Evolutionary conservation across 2,113 vertebrate species (phyloP), one percentile per base, ranked within the genome.

Genomic region (Bagarius yarrelli): DNA sequence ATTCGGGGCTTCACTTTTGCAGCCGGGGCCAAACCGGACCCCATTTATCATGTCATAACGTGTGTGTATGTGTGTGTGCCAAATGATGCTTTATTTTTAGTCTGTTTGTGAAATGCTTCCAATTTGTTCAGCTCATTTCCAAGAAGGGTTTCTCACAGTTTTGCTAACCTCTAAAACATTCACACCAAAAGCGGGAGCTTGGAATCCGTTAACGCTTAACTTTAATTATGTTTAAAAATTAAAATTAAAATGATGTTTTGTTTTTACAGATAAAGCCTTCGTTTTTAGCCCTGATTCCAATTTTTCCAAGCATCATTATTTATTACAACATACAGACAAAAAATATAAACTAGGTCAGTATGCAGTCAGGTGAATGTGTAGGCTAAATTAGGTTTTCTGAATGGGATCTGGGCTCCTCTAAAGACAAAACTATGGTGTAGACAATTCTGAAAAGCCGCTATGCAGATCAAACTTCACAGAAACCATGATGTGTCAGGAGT

Each of bases 31-130:
- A 52, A 78, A 19, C 30, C 25, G 8, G 78, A 57, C 47, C 30
- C 34, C 64, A 47, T 80, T 80, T 59, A 57, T 79, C 77, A 69
- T 57, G 77, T 79, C 55, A 47, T 59, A 34, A 59, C 18, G 66
- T 57, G 55, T 32, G 53, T 70, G 64, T 44, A 59, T 47, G 44
- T 47, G 44, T 47, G 44, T 47, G 44, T 47, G 44, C 78, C 53
- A 59, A 70, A 71, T 53, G 27, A 32, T 25, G 21, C 61, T 78
- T 78, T 78, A 78, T 78, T 78, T 78, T 56, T 78, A 67, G 76
- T 55, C 21, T 36, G 63, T 36, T 36, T 56, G 53, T 56, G 40
- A 25, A 53, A 47, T 25, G 30, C 64, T 27, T 25, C 63, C 63
- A 78, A 78, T 52, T 30, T 40, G 9, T 50, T 40, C 76, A 30